phyloP scores from a whole-genome alignment of 2,113 vertebrate species.

The Sander lucioperca region DNA sequence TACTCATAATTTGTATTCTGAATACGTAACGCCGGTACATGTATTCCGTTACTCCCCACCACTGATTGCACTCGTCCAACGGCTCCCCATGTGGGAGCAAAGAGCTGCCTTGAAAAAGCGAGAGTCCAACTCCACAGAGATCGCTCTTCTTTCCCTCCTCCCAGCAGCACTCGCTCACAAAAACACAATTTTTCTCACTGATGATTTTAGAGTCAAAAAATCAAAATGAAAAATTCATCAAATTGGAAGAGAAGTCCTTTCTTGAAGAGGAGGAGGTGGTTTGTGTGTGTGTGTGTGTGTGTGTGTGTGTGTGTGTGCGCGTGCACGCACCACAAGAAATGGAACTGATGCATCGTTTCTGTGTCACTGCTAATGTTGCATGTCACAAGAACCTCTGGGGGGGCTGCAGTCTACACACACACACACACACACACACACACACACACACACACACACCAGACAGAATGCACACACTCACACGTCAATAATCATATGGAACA shows the following conservation, averaged over 20 bases:
- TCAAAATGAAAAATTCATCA: slow-evolving; percentile 75
- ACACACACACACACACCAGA: slow-evolving; percentile 31
- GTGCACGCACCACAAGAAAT: slow-evolving; percentile 32
- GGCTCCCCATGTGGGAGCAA: slow-evolving; percentile 45
- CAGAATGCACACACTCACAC: slow-evolving; percentile 1
- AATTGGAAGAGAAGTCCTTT: slow-evolving; percentile 55
- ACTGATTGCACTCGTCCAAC: slow-evolving; percentile 21
- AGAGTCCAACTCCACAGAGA: slow-evolving; percentile 66
- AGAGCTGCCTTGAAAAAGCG: slow-evolving; percentile 49
- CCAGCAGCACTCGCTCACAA: slow-evolving; percentile 63
- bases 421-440: slow-evolving; percentile 13
- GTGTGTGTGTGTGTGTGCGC: background rate
- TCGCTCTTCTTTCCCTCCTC: slow-evolving; percentile 49
- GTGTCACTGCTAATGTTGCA: slow-evolving; percentile 77
- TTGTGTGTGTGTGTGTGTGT: background rate
- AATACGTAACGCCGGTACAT: too few relatives aligned
- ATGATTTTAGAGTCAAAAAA: slow-evolving; percentile 60
- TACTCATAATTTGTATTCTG: too few relatives aligned
- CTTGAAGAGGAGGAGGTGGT: background rate
- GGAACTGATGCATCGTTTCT: slow-evolving; percentile 75
- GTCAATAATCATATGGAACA: slow-evolving; percentile 26
- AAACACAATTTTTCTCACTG: slow-evolving; percentile 61
- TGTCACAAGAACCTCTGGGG: slow-evolving; percentile 68
- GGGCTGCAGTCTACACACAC: slow-evolving; percentile 39
- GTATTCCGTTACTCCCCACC: too few relatives aligned